Conservation (phyloP, 2,113 vertebrate species). For the Melanerpes aurifrons region DNA sequence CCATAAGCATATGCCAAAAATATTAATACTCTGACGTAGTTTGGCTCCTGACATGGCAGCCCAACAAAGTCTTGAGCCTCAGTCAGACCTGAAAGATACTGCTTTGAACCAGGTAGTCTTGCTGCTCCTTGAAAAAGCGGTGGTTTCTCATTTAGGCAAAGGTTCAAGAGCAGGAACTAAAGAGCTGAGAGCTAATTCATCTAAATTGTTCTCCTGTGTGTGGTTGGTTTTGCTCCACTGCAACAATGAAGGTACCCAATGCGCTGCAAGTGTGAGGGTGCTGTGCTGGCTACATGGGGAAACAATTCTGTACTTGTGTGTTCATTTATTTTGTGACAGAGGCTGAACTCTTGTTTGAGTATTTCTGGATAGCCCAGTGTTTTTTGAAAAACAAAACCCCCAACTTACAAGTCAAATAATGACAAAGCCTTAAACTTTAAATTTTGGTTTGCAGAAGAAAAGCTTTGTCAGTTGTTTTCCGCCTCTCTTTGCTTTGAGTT, state of each 20-base stretch:
- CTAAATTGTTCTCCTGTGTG: background rate
- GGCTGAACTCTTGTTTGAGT: background rate
- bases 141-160: background rate
- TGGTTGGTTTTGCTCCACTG: background rate
- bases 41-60: background rate
- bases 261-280: fast-evolving
- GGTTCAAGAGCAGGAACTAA: background rate
- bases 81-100: background rate
- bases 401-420: background rate
- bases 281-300: background rate
- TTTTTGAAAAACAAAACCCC: background rate
- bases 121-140: background rate
- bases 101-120: background rate
- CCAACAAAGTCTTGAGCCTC: background rate
- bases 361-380: background rate
- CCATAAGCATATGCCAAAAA: background rate
- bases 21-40: background rate
- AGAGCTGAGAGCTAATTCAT: fast-evolving
- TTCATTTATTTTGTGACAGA: background rate
- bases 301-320: background rate
- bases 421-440: background rate
- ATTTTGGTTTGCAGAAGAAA: background rate
- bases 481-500: background rate
- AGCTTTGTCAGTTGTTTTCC: background rate
- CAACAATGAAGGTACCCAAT: fast-evolving